Percentiles rank a stretch among this genome's conserved stretches.
phyloP scores from a whole-genome alignment of 2,113 vertebrate species.

The Chamaetylas fuelleborni region DNA sequence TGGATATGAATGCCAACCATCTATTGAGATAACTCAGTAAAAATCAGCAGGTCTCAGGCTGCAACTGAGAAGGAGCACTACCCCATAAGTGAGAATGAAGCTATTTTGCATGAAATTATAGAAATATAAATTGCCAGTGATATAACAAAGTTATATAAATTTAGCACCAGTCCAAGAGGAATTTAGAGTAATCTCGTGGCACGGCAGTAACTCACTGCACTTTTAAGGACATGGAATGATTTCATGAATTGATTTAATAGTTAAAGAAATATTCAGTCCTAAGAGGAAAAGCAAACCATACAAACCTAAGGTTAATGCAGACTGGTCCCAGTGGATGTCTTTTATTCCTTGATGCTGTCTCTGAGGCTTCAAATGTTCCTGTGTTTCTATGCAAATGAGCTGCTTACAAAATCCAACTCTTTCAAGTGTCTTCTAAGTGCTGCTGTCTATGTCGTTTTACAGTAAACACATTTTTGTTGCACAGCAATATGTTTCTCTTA shows the following conservation, averaged over 20 bases:
- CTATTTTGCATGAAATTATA: conserved; percentile 22
- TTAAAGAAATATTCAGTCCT: neutral
- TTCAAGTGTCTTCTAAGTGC: conserved; percentile 42
- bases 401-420: conserved; percentile 51
- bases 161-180: neutral
- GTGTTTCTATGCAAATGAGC: conserved; percentile 34
- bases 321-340: neutral
- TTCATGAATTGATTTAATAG: neutral
- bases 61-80: conserved; percentile 35
- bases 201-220: neutral
- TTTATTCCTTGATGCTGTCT: conserved; percentile 25
- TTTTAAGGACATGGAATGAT: neutral
- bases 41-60: conserved; percentile 8
- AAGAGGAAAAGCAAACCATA: neutral
- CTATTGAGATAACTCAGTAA: conserved; percentile 29
- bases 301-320: conserved; percentile 31
- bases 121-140: conserved; percentile 1
- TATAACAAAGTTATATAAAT: conserved; percentile 20
- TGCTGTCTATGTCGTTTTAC: conserved; percentile 49
- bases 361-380: conserved; percentile 36
- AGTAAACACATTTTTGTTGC: conserved; percentile 54
- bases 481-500: conserved; percentile 62
- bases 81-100: neutral
- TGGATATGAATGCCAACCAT: conserved; percentile 2
- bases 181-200: neutral